phyloP scores from a whole-genome alignment of 1,140 invertebrate species.

The Drosophila repleta region DNA sequence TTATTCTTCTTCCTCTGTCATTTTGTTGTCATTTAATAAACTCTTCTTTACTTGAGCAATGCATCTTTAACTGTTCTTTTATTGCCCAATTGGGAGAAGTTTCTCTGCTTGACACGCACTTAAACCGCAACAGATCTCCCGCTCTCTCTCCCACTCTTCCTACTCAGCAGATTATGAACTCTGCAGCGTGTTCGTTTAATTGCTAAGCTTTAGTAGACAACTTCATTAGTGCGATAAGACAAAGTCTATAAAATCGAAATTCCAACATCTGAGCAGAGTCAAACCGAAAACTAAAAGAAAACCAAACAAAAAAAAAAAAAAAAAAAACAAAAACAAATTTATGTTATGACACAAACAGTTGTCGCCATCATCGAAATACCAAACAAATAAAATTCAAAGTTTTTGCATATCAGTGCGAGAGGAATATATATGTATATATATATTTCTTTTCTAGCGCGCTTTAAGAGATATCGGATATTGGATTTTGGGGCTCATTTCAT shows the following conservation, averaged over 20 bases:
- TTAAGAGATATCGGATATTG: slow-evolving; percentile 43
- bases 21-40: too few species aligned
- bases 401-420: slow-evolving; percentile 71
- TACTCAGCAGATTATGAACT: slow-evolving; percentile 53
- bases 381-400: slow-evolving; percentile 27
- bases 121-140: slow-evolving; percentile 38
- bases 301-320: slow-evolving; percentile 14
- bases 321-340: slow-evolving; percentile 33
- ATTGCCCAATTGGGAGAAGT: slow-evolving; percentile 11
- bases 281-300: slow-evolving; percentile 6
- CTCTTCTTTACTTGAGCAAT: not conserved
- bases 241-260: slow-evolving; percentile 64
- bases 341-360: slow-evolving; percentile 71
- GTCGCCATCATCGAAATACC: slow-evolving; percentile 35
- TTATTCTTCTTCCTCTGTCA: too few species aligned
- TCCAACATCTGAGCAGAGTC: slow-evolving; percentile 9
- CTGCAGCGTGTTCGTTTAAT: slow-evolving; percentile 69
- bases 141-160: not conserved
- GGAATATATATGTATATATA: slow-evolving; percentile 1
- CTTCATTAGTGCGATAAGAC: slow-evolving; percentile 75
- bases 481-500: slow-evolving; percentile 17
- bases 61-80: slow-evolving; percentile 4
- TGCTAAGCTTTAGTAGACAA: slow-evolving; percentile 75
- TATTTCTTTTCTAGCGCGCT: slow-evolving; percentile 54
- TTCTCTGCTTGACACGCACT: slow-evolving; percentile 28